These are phyloP conservation scores for Xylocopa sonorina DNA, from an alignment of 1,140 invertebrate genomes.

Conservation along the genomic window DNA sequence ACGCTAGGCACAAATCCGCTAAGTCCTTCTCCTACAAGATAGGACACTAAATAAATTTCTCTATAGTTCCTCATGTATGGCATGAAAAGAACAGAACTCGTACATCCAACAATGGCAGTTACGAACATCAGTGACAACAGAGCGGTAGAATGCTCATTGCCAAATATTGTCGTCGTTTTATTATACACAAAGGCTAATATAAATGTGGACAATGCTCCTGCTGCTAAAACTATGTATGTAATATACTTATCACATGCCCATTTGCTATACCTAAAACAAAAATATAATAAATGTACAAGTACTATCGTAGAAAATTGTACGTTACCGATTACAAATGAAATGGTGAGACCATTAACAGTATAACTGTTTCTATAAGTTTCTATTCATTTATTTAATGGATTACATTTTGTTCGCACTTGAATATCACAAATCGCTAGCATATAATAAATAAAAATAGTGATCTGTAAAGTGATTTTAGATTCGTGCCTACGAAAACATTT, in stretches of 20 bases:
- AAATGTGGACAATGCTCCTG: conserved; percentile 86
- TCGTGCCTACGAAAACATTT: too few species aligned
- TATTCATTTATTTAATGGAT: too few species aligned
- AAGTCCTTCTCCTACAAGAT: conserved; percentile 89
- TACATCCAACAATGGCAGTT: conserved; percentile 93
- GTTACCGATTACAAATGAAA: neutral
- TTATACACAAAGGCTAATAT: conserved; percentile 90
- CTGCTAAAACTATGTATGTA: conserved; percentile 86
- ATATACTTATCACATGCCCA: conserved; percentile 74
- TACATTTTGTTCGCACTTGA: too few species aligned
- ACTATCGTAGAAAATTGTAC: neutral
- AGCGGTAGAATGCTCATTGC: conserved; percentile 86
- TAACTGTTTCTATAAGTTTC: too few species aligned
- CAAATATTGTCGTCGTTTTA: conserved; percentile 84
- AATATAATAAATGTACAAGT: conserved; percentile 2
- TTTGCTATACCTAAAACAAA: conserved; percentile 72
- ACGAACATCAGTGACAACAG: conserved; percentile 90
- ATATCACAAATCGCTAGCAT: too few species aligned
- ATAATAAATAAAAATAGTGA: too few species aligned
- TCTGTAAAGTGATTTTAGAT: too few species aligned
- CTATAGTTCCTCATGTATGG: conserved; percentile 94
- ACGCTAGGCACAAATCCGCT: conserved; percentile 95
- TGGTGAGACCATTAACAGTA: too few species aligned
- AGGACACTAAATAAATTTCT: conserved; percentile 87
- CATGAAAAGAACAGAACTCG: conserved; percentile 95